A percentile compares a stretch with the other conserved stretches of the same genome.
Evolutionary conservation across 1,140 invertebrate genomes (phyloP).

Genomic region (Sitodiplosis mosellana): DNA sequence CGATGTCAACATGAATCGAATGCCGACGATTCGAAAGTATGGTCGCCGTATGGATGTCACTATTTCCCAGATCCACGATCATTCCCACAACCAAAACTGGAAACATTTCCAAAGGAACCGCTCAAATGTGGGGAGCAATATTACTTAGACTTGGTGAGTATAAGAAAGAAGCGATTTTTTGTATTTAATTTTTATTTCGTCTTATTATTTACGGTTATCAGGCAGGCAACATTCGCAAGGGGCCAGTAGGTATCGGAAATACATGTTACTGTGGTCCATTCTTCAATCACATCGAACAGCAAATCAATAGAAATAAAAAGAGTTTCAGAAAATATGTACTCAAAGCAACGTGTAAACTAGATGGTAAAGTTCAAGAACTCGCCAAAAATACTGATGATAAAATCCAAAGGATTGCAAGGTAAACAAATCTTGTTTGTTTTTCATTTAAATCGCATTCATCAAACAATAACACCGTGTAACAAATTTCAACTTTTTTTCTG

Average conservation of each 20-base stretch:
- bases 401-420: conserved; percentile 46
- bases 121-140: conserved; percentile 81
- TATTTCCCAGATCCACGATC: conserved; percentile 66
- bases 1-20: conserved; percentile 14
- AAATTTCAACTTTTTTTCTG: no score
- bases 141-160: conserved; percentile 86
- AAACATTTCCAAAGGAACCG: conserved; percentile 69
- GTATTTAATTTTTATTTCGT: no score
- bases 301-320: conserved; percentile 65
- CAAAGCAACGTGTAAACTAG: conserved; percentile 57
- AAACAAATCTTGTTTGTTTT: conserved; percentile 7
- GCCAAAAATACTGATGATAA: conserved; percentile 58
- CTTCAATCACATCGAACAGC: conserved; percentile 71
- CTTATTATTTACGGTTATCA: no score
- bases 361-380: conserved; percentile 64
- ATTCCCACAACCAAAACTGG: conserved; percentile 66
- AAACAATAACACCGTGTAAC: no score
- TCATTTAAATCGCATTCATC: no score
- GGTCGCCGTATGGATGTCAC: conserved; percentile 82
- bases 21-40: conserved; percentile 26
- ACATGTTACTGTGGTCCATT: conserved; percentile 58
- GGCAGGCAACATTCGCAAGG: conserved; percentile 66
- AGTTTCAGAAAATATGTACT: conserved; percentile 71
- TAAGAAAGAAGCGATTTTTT: no score
- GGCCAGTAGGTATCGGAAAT: conserved; percentile 74